Conservation (phyloP, 1,140 invertebrate genomes). For the Ceratosolen solmsi region DNA sequence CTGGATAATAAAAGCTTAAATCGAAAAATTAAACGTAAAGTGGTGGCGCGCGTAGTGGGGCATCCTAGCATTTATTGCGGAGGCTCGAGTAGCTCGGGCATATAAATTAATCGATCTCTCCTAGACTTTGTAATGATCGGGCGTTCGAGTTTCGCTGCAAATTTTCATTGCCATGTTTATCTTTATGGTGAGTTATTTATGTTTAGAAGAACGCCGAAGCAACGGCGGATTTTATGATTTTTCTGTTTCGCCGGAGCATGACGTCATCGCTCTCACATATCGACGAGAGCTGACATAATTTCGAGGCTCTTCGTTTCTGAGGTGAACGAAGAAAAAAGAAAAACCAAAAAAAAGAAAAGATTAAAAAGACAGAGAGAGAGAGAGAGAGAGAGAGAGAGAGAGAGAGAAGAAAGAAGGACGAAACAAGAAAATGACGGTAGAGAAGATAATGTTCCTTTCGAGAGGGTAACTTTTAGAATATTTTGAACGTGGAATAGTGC, state of each 20-base stretch:
- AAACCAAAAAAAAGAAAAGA: no score
- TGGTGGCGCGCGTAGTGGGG: background rate
- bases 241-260: background rate
- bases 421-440: no score
- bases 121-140: background rate
- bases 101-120: slow-evolving; percentile 10
- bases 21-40: slow-evolving; percentile 9
- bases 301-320: background rate
- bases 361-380: background rate
- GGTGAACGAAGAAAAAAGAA: no score
- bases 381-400: no score
- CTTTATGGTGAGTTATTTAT: background rate
- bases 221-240: background rate
- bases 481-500: background rate
- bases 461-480: no score
- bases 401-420: no score
- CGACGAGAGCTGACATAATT: background rate
- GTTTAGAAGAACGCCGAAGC: no score
- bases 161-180: background rate
- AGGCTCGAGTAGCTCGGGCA: background rate
- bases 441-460: no score
- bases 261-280: no score
- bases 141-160: background rate
- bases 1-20: slow-evolving; percentile 5
- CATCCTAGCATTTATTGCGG: background rate